Evolutionary conservation across 2,113 vertebrate species (phyloP), one percentile per base, ranked within the genome.

Genomic region (Sylvietta virens): DNA sequence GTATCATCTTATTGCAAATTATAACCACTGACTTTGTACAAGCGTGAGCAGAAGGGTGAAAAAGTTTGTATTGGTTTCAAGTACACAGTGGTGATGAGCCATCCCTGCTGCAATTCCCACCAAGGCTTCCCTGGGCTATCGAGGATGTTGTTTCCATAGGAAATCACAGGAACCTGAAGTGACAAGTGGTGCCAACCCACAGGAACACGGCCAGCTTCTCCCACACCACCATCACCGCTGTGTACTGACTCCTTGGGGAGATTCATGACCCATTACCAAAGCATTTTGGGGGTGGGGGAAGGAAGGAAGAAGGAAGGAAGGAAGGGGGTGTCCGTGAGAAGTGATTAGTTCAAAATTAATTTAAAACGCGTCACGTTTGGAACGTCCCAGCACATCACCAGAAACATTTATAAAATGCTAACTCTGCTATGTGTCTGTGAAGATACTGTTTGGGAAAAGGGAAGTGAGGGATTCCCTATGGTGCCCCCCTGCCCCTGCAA

Each of bases 91-190:
- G 97, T 90, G 93, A 96, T 90, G 93, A 92, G 78, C 72, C 86
- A 94, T 64, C 78, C 78, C 89, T 26, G 88, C 24, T 13, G 81
- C 44, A 72, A 87, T 65, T 88, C 90, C 92, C 84, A 80, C 60
- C 74, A 51, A 35, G 5, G 81, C 88, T 94, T 86, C 90, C 90
- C 85, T 82, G 88, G 92, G 92, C 60, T 61, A 62, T 44, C 14
- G 37, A 97, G 94, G 97, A 90, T 45, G 9, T 88, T 69, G 96
- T 98, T 98, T 98, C 98, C 98, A 98, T 97, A 98, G 98, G 98
- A 98, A 98, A 98, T 97, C 97, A 97, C 95, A 97, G 96, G 96
- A 96, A 93, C 95, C 95, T 93, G 93, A 95, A 96, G 94, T 54
- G 92, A 93, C 86, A 94, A 96, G 86, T 81, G 81, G 85, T 94